Conservation (phyloP, 2,797 vertebrate species). For the Microtus californicus region DNA sequence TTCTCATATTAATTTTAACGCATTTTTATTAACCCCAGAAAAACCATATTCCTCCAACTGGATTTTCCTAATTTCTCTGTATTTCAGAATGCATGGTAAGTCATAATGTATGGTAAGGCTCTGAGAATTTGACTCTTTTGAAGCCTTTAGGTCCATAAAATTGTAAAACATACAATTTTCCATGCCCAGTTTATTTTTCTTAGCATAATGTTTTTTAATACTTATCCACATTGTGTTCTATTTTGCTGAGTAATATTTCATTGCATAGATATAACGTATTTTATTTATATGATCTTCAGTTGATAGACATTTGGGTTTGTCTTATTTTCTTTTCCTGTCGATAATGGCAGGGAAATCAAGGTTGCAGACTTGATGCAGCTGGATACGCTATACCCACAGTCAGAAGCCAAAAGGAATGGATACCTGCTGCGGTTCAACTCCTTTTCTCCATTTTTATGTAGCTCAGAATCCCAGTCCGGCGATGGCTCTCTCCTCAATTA, state of each 20-base stretch:
- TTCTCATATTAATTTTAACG: conserved; percentile 3
- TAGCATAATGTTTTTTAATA: not conserved
- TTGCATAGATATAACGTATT: not conserved
- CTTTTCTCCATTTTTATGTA: not conserved
- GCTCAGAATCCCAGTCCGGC: not conserved
- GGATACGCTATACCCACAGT: not conserved
- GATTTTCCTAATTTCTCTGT: not conserved
- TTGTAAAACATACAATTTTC: not conserved
- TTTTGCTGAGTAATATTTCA: conserved; percentile 15
- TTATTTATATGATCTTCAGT: not conserved
- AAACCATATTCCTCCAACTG: not conserved
- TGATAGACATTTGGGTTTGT: not conserved
- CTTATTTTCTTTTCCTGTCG: not conserved
- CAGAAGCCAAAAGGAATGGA: not conserved
- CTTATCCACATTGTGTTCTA: not conserved
- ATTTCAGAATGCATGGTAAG: not conserved
- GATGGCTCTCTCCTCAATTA: not conserved
- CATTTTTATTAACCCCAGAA: conserved; percentile 18
- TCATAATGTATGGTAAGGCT: not conserved
- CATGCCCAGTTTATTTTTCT: conserved; percentile 11
- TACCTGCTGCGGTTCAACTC: not conserved
- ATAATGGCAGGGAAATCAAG: not conserved
- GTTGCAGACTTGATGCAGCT: not conserved
- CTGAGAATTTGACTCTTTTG: not conserved
- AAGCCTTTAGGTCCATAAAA: not conserved